Conservation (phyloP, 2,113 vertebrate genomes). For the Hymenochirus boettgeri region DNA sequence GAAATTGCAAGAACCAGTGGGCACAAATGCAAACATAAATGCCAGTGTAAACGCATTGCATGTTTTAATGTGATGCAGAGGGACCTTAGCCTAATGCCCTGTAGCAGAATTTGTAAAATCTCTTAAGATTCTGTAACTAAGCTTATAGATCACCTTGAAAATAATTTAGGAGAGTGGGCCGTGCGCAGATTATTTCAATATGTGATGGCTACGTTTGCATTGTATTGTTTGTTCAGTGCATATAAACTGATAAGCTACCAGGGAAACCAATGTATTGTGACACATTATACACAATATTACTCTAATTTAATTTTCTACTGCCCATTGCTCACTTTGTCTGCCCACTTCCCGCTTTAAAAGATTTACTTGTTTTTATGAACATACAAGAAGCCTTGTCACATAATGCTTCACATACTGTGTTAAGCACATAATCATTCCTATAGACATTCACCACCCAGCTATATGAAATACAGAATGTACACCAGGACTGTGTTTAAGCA, state of each 20-base stretch:
- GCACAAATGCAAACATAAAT: too few relatives aligned
- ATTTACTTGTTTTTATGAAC: conserved; percentile 22
- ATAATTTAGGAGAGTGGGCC: too few relatives aligned
- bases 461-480: conserved; percentile 27
- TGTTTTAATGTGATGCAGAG: too few relatives aligned
- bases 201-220: too few relatives aligned
- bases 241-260: conserved; percentile 19
- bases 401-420: conserved; percentile 39
- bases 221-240: too few relatives aligned
- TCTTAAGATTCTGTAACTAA: too few relatives aligned
- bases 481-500: conserved; percentile 30
- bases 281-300: conserved; percentile 28
- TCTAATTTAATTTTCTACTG: conserved; percentile 40
- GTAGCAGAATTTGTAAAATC: too few relatives aligned
- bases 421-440: conserved; percentile 42
- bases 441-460: conserved; percentile 32
- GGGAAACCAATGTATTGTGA: conserved; percentile 18
- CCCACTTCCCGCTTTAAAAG: conserved; percentile 31
- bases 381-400: conserved; percentile 21
- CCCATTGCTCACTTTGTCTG: conserved; percentile 38
- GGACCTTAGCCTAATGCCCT: too few relatives aligned
- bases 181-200: too few relatives aligned
- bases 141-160: too few relatives aligned
- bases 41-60: too few relatives aligned
- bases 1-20: too few relatives aligned